Percentiles rank a stretch among this genome's conserved stretches.
phyloP scores from a whole-genome alignment of 2,113 vertebrate species.

The Carollia perspicillata region DNA sequence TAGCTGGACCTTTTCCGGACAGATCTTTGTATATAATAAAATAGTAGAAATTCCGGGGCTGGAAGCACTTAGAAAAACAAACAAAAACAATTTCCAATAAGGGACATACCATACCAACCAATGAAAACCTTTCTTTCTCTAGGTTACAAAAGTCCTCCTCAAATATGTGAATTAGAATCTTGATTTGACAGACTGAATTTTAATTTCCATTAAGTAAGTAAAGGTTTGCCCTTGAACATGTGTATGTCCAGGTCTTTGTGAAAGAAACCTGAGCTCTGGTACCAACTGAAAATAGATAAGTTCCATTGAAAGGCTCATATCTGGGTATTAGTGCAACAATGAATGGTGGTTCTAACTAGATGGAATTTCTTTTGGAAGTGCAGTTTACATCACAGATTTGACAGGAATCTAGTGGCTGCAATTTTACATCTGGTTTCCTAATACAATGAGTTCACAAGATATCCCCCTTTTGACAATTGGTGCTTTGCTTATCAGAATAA shows the following conservation, averaged over 20 bases:
- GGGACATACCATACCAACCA: background rate
- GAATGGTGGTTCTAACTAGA: background rate
- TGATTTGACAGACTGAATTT: background rate
- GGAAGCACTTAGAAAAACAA: background rate
- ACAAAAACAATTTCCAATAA: background rate
- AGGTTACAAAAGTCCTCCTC: background rate
- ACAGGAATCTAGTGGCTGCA: background rate
- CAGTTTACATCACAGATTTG: background rate
- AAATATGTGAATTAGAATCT: no score
- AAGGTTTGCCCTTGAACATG: background rate
- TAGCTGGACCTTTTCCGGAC: no score
- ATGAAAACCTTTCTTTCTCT: background rate
- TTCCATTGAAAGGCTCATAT: background rate
- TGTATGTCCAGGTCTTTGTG: background rate
- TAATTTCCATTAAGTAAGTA: background rate
- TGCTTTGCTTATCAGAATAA: background rate
- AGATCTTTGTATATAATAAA: background rate
- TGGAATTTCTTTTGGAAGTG: background rate
- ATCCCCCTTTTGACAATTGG: background rate
- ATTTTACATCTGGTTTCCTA: background rate
- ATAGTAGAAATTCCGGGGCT: background rate
- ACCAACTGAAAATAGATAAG: background rate
- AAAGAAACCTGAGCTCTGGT: background rate
- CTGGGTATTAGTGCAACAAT: background rate
- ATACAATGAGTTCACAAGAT: background rate